phyloP scores from a whole-genome alignment of 2,113 vertebrate genomes.

The Cromileptes altivelis region DNA sequence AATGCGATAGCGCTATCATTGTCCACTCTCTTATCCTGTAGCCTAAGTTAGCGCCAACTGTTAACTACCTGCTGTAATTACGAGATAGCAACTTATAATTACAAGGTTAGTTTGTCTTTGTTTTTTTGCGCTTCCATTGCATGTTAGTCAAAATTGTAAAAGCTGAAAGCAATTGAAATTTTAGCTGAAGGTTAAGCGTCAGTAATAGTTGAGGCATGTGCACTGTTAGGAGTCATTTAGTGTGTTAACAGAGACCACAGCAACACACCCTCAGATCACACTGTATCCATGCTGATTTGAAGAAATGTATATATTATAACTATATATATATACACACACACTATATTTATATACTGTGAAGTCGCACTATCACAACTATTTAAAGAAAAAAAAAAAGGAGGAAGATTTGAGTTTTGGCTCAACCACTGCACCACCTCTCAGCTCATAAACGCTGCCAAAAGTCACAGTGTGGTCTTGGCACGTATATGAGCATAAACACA shows the following conservation, averaged over 20 bases:
- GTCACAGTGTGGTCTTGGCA: slow-evolving; percentile 54
- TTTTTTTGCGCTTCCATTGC: too few species aligned
- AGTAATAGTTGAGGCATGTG: not conserved
- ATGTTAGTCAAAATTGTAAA: not conserved
- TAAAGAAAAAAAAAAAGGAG: not conserved
- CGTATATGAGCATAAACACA: slow-evolving; percentile 11
- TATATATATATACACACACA: too few species aligned
- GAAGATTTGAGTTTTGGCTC: slow-evolving; percentile 13
- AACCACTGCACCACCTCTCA: slow-evolving; percentile 29
- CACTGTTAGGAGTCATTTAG: not conserved
- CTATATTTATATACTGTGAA: not conserved
- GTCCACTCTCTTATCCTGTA: too few species aligned
- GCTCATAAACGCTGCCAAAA: slow-evolving; percentile 26
- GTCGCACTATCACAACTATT: not conserved
- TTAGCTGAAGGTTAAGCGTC: not conserved
- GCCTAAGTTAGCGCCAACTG: too few species aligned
- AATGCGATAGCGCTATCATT: too few species aligned
- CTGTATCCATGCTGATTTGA: not conserved
- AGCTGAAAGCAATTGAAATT: not conserved
- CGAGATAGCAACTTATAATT: too few species aligned
- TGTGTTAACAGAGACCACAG: not conserved
- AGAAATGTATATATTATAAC: too few species aligned
- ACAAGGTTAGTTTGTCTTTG: too few species aligned
- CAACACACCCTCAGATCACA: not conserved
- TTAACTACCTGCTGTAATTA: too few species aligned